phyloP scores from a whole-genome alignment of 2,113 vertebrate genomes.

The Archilochus colubris region DNA sequence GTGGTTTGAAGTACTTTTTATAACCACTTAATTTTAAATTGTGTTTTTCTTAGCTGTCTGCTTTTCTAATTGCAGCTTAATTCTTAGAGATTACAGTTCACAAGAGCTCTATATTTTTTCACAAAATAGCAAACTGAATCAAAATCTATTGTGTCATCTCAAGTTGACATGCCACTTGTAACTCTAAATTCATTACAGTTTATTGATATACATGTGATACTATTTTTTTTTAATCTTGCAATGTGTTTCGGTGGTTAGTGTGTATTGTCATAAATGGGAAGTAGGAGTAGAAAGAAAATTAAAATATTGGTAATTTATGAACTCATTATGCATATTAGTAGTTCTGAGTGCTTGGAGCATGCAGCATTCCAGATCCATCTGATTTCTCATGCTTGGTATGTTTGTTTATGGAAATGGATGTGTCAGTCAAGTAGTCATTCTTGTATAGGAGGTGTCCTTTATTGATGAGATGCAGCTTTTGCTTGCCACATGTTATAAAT shows the following conservation, averaged over 20 bases:
- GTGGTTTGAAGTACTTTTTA: not conserved
- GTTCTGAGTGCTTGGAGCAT: not conserved
- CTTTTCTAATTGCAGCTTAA: not conserved
- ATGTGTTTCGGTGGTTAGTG: not conserved
- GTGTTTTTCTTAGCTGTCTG: not conserved
- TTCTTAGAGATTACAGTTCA: not conserved
- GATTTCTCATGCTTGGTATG: not conserved
- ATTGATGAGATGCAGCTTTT: not conserved
- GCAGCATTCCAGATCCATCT: not conserved
- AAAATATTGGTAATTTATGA: not conserved
- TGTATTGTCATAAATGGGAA: not conserved
- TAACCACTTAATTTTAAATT: not conserved
- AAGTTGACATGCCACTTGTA: not conserved
- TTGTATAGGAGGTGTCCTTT: not conserved
- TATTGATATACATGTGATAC: not conserved
- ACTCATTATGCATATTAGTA: not conserved
- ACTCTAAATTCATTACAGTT: not conserved
- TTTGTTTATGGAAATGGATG: not conserved
- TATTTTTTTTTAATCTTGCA: not conserved
- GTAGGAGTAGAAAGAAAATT: not conserved
- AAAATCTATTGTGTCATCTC: not conserved
- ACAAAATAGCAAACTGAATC: not conserved
- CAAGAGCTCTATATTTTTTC: not conserved
- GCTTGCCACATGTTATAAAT: not conserved
- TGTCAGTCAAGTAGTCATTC: not conserved